phyloP scores from a whole-genome alignment of 2,888 invertebrate genomes.

The Eupithecia centaureata region DNA sequence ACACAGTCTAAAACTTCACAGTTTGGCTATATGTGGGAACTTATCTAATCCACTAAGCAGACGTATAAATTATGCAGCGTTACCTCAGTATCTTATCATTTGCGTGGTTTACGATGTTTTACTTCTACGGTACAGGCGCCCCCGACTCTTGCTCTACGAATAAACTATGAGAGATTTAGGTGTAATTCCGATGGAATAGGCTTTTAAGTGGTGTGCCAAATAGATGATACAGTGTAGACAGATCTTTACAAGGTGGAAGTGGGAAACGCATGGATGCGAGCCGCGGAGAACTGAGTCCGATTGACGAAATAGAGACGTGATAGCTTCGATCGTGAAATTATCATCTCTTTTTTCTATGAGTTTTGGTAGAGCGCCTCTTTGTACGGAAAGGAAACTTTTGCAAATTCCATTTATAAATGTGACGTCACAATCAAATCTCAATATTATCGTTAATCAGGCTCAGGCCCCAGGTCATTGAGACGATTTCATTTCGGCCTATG shows the following conservation, averaged over 20 bases:
- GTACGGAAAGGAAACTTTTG: too few species aligned
- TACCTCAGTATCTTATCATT: slow-evolving; percentile 38
- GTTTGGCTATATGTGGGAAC: not conserved
- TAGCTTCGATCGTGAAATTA: too few species aligned
- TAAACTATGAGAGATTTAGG: not conserved
- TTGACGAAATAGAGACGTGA: too few species aligned
- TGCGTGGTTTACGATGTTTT: slow-evolving; percentile 25
- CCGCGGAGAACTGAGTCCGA: too few species aligned
- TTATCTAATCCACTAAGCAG: slow-evolving; percentile 42
- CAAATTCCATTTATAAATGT: too few species aligned
- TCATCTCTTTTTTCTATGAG: too few species aligned
- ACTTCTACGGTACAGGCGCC: not conserved
- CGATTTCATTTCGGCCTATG: too few species aligned
- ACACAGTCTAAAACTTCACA: not conserved
- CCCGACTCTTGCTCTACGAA: not conserved
- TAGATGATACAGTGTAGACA: not conserved
- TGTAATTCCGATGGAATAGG: not conserved
- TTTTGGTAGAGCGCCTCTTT: too few species aligned
- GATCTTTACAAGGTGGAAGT: not conserved
- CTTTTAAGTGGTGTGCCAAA: not conserved
- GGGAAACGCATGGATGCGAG: not conserved
- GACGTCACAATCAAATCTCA: too few species aligned
- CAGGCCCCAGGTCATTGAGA: too few species aligned
- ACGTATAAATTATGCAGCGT: slow-evolving; percentile 35
- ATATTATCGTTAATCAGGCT: too few species aligned